Base-by-base conservation (phyloP, 1,140 invertebrate species). In the Pseudomyrmex dendroicus region DNA sequence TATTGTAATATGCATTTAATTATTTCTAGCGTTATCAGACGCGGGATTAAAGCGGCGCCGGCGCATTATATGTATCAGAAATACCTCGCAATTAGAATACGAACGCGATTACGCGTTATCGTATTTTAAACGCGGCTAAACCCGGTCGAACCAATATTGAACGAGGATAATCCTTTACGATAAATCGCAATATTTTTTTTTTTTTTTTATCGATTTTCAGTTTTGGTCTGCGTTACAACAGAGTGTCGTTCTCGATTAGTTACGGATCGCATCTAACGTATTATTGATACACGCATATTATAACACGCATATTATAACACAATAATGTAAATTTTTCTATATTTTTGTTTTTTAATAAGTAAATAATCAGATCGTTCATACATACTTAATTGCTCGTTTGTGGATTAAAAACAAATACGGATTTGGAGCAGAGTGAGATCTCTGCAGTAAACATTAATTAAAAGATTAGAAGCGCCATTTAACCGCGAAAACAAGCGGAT, bases 1-100 rank as follows among this genome's bases (percentile, higher is more conserved):
- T 64, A 54, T 22, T 59, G 56, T 86, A 87, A 84, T 84, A 56
- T 48, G 46, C 73, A 57, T 78, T 80, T 87, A 80, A 87, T 87
- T 87, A 87, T 84, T 84, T 48, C 63, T 56, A 62, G 22, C 63
- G 22, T n/a, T 76, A 74, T 86, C 73, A 20, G 63, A 66, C 54
- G 17, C 12, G 17, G 57, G 70, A 87, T 80, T 73, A 64, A 77
- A 35, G 35, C 5, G 35, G 35, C 35, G 68, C 59, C n/a, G 57
- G 54, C 66, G 44, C n/a, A 72, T 80, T 80, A 70, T 72, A n/a
- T 72, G 66, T 59, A 66, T 80, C 76, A 80, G 76, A 80, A 80
- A 80, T 80, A 72, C 1, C 66, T 61, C 20, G 76, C 50, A 80
- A 80, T 70, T 80, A 70, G 66, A 80, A 72, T 80, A 80, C 66